Evolutionary conservation across 2,888 invertebrate genomes (phyloP).

Genomic region (Drosophila neutralis): DNA sequence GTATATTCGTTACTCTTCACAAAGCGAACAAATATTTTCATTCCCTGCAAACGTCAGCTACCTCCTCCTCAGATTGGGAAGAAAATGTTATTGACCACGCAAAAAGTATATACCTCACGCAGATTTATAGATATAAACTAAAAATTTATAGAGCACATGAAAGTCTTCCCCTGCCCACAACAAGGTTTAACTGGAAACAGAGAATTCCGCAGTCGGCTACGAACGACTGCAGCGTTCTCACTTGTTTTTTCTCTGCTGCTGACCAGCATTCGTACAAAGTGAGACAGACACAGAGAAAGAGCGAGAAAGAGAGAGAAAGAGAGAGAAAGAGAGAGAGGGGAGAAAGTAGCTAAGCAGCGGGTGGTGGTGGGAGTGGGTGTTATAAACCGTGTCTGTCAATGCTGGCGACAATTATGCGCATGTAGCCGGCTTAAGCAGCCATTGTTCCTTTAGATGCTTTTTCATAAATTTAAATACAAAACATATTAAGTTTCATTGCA

Average conservation of each 20-base stretch:
- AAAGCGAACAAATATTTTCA: neutral
- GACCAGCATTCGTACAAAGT: slow-evolving; percentile 27
- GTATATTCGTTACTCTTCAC: neutral
- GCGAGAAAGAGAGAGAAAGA: neutral
- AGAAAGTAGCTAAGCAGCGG: neutral
- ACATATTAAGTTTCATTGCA: slow-evolving; percentile 79
- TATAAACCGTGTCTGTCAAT: slow-evolving; percentile 39
- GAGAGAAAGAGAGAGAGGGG: neutral
- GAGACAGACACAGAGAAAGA: neutral
- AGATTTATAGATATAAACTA: neutral
- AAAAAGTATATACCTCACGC: neutral
- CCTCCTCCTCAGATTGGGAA: neutral
- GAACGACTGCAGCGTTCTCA: neutral
- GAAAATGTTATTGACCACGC: neutral
- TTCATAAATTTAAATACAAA: slow-evolving; percentile 78
- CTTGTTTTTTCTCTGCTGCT: slow-evolving; percentile 2
- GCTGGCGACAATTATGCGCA: slow-evolving; percentile 74
- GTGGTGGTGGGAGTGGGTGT: neutral
- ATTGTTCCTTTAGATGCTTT: slow-evolving; percentile 67
- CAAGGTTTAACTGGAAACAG: neutral
- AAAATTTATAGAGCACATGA: neutral
- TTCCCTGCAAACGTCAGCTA: neutral
- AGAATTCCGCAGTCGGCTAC: neutral
- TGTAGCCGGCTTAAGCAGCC: slow-evolving; percentile 78
- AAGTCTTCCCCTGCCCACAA: neutral